These are phyloP conservation scores for Nemotelus pantherinus DNA, from an alignment of 2,888 invertebrate genomes.

Conservation along the genomic window DNA sequence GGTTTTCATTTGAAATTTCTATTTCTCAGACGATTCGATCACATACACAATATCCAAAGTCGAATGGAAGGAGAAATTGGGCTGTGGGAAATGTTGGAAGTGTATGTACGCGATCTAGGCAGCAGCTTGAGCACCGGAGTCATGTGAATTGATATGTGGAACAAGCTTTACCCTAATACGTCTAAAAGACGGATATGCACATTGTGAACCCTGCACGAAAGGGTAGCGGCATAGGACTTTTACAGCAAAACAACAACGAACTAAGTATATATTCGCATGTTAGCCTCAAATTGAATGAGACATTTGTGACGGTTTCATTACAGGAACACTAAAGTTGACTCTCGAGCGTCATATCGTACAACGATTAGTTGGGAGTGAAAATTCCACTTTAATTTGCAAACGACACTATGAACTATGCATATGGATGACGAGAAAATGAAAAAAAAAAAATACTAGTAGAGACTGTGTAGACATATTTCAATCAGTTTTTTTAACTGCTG, in stretches of 20 bases:
- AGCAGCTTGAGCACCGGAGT: neutral
- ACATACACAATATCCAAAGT: neutral
- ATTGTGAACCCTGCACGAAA: neutral
- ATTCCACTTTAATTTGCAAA: too few species aligned
- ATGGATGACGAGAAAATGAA: too few species aligned
- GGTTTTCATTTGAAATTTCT: neutral
- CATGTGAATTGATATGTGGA: conserved; percentile 24
- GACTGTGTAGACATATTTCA: too few species aligned
- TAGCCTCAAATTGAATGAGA: conserved; percentile 47
- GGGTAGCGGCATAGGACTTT: conserved; percentile 15
- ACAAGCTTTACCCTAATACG: neutral
- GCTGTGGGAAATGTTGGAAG: neutral
- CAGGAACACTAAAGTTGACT: conserved; percentile 14
- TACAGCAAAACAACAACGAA: conserved; percentile 14
- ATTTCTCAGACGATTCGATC: neutral
- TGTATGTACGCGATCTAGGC: neutral
- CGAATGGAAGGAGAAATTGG: conserved; percentile 9
- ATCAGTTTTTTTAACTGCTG: too few species aligned
- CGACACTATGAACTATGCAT: too few species aligned
- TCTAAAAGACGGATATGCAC: conserved; percentile 10
- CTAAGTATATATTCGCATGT: conserved; percentile 47
- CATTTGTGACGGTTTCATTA: conserved; percentile 50
- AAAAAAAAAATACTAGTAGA: too few species aligned
- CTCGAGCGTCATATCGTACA: neutral
- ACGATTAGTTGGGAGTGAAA: neutral